Percentiles rank a stretch among this genome's conserved stretches.
Conservation (phyloP, 1,140 invertebrate species). For the roundworm (Caenorhabditis elegans) region WBcel235 BX284606.5:15127001-15127500, state of each 20-base stretch:
- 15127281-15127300: too few species aligned
- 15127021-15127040: conserved; percentile 13
- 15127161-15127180: conserved; percentile 65
- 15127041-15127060: neutral
- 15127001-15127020: conserved; percentile 23
- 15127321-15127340: neutral
- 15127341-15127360: too few species aligned
- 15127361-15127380: neutral
- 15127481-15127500: conserved; percentile 35
- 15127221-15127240: neutral
- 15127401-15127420: conserved; percentile 38
- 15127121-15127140: conserved; percentile 64
- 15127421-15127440: conserved; percentile 35
- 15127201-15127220: neutral
- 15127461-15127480: conserved; percentile 21
- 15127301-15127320: neutral
- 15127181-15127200: conserved; percentile 35
- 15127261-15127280: too few species aligned
- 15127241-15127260: neutral
- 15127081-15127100: neutral
- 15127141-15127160: conserved; percentile 65
- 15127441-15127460: conserved; percentile 35
- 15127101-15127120: neutral
- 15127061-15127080: neutral
- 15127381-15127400: conserved; percentile 38